These are phyloP conservation scores for Halichoeres trimaculatus DNA, from an alignment of 2,113 vertebrate genomes.

Conservation along the genomic window DNA sequence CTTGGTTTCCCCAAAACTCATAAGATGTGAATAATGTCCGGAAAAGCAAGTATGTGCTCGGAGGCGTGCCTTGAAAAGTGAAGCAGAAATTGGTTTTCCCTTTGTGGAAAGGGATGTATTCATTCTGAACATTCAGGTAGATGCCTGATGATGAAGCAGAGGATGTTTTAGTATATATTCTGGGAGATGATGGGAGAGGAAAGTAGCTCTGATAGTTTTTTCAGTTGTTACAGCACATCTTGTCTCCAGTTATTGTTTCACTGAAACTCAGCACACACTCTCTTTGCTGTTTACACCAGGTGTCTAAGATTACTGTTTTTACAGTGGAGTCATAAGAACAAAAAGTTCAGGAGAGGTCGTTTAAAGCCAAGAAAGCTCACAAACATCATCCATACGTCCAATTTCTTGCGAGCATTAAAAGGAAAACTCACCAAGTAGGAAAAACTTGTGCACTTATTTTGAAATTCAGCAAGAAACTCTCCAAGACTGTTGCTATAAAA, in stretches of 20 bases:
- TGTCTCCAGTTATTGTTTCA: not conserved
- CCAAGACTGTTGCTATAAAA: not conserved
- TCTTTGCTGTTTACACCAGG: not conserved
- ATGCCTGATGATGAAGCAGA: not conserved
- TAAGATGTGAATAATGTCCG: slow-evolving; percentile 23
- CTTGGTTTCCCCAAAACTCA: not conserved
- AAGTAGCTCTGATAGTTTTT: not conserved
- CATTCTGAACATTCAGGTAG: not conserved
- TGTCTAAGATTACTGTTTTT: not conserved
- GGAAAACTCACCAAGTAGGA: not conserved
- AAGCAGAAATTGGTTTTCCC: not conserved
- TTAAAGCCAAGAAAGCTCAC: not conserved
- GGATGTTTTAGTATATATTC: not conserved
- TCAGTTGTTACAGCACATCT: not conserved
- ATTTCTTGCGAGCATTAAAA: not conserved
- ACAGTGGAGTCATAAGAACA: not conserved
- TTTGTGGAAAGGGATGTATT: not conserved
- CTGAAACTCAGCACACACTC: not conserved
- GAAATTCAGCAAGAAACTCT: not conserved
- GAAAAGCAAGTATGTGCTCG: slow-evolving; percentile 13
- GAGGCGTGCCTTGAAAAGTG: not conserved
- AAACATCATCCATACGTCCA: not conserved
- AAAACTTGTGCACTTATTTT: not conserved
- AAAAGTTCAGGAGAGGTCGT: not conserved
- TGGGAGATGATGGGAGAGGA: not conserved